phyloP scores from a whole-genome alignment of 2,888 invertebrate genomes.

The Erebia palarica region DNA sequence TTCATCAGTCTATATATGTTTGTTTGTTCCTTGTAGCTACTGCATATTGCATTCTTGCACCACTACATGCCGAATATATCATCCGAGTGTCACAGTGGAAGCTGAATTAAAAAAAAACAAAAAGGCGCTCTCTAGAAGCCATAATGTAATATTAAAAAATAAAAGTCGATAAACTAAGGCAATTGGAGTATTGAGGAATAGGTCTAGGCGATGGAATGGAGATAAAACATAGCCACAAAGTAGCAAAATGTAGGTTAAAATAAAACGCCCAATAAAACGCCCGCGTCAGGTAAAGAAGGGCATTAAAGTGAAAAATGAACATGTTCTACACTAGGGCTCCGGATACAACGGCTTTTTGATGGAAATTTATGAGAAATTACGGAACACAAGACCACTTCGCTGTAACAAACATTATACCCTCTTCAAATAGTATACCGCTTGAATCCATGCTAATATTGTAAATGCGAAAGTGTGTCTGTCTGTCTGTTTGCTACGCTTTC shows the following conservation, averaged over 20 bases:
- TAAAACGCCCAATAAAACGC: conserved; percentile 27
- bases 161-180: too few relatives aligned
- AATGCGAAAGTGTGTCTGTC: too few relatives aligned
- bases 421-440: conserved; percentile 14
- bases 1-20: too few relatives aligned
- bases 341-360: conserved; percentile 31
- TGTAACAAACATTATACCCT: conserved; percentile 22
- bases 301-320: conserved; percentile 39
- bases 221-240: neutral
- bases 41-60: too few relatives aligned
- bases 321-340: conserved; percentile 30
- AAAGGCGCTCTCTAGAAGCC: too few relatives aligned
- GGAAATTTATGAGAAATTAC: conserved; percentile 33
- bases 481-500: too few relatives aligned
- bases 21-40: too few relatives aligned
- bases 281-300: conserved; percentile 30
- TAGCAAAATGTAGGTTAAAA: neutral
- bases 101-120: too few relatives aligned
- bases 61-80: too few relatives aligned
- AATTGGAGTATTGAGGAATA: too few relatives aligned
- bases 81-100: too few relatives aligned
- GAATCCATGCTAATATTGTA: too few relatives aligned
- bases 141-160: neutral
- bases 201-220: neutral
- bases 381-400: conserved; percentile 12